Conservation (phyloP, 2,113 vertebrate genomes). For the Arothron firmamentum region DNA sequence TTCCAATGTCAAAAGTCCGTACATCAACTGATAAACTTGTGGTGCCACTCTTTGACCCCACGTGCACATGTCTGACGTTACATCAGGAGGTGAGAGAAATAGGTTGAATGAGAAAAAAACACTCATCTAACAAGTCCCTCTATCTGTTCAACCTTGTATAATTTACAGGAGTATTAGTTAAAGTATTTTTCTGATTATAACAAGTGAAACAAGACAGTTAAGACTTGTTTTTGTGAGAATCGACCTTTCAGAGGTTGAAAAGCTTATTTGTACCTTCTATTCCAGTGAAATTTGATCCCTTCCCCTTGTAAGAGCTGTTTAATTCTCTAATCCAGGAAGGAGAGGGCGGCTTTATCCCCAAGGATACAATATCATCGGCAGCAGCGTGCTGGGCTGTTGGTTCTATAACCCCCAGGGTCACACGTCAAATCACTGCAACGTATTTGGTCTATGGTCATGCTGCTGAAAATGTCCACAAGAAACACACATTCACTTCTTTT, state of each 20-base stretch:
- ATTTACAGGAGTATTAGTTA: not conserved
- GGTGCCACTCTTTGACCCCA: too few species aligned
- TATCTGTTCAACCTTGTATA: not conserved
- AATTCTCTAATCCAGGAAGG: conserved; percentile 25
- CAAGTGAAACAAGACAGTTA: conserved; percentile 1
- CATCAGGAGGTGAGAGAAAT: conserved; percentile 9
- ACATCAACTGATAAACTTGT: too few species aligned
- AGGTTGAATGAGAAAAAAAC: not conserved
- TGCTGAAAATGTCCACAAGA: not conserved
- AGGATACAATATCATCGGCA: conserved; percentile 17
- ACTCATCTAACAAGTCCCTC: not conserved
- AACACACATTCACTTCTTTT: not conserved
- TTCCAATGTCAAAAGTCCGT: too few species aligned
- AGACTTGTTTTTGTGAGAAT: not conserved
- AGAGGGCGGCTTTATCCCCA: conserved; percentile 15
- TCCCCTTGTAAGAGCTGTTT: conserved; percentile 27
- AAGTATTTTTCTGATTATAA: not conserved
- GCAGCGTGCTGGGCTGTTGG: not conserved
- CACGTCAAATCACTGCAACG: conserved; percentile 11
- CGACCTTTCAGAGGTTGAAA: conserved; percentile 11
- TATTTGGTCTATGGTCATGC: not conserved
- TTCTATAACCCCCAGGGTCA: conserved; percentile 13
- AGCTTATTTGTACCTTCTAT: conserved; percentile 5
- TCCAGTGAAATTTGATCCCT: conserved; percentile 32
- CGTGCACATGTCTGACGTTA: conserved; percentile 9